These are phyloP conservation scores for Steinernema carpocapsae DNA, from an alignment of 2,888 invertebrate species.

Conservation along the genomic window DNA sequence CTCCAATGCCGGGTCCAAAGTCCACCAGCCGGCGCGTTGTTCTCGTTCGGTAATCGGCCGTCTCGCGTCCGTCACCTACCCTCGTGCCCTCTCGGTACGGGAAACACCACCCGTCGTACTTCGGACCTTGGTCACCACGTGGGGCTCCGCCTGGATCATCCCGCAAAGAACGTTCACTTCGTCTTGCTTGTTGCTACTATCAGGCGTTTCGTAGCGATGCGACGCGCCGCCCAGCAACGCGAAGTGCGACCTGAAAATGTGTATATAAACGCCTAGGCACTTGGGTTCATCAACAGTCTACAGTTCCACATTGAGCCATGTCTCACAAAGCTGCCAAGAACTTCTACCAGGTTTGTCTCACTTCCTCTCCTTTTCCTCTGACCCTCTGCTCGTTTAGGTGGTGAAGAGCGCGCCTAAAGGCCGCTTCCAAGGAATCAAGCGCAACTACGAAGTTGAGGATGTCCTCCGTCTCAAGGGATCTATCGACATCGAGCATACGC, in stretches of 20 bases:
- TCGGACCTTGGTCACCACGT: neutral
- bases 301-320: slow-evolving; percentile 12
- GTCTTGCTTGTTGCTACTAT: neutral
- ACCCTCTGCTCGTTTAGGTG: slow-evolving; percentile 48
- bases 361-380: neutral
- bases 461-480: slow-evolving; percentile 54
- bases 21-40: neutral
- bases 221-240: slow-evolving; percentile 16
- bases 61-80: neutral
- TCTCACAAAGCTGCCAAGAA: slow-evolving; percentile 34
- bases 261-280: slow-evolving; percentile 8
- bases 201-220: neutral
- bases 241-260: neutral
- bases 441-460: slow-evolving; percentile 53
- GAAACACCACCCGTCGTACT: neutral
- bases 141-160: slow-evolving; percentile 19
- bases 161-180: slow-evolving; percentile 16
- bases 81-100: neutral
- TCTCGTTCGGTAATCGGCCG: neutral
- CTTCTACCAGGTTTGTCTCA: slow-evolving; percentile 38
- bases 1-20: slow-evolving; percentile 1
- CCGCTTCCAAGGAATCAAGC: slow-evolving; percentile 42
- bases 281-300: slow-evolving; percentile 16
- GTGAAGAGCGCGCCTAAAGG: slow-evolving; percentile 63
- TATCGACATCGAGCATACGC: slow-evolving; percentile 53